Conservation (phyloP, 2,888 invertebrate species). For the Tiphia femorata region DNA sequence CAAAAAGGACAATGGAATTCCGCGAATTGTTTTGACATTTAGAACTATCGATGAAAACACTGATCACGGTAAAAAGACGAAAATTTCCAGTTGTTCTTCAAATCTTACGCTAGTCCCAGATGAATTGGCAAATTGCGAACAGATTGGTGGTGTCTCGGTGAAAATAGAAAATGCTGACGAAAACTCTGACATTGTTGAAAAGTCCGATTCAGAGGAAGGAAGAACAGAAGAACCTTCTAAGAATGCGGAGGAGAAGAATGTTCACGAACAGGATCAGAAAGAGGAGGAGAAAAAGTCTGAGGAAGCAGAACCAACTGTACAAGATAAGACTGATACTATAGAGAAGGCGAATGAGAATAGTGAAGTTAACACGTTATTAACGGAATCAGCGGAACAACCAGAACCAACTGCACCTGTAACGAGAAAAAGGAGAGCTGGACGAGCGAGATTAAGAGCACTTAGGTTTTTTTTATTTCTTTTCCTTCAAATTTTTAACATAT, state of each 20-base stretch:
- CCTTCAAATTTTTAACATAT: slow-evolving; percentile 13
- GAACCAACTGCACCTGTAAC: slow-evolving; percentile 39
- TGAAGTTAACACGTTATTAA: not conserved
- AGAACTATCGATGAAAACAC: slow-evolving; percentile 71
- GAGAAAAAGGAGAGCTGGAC: slow-evolving; percentile 54
- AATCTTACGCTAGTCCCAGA: slow-evolving; percentile 64
- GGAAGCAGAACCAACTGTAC: not conserved
- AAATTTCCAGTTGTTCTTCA: slow-evolving; percentile 64
- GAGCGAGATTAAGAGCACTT: slow-evolving; percentile 52
- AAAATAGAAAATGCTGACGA: slow-evolving; percentile 64
- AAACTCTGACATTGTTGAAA: slow-evolving; percentile 65
- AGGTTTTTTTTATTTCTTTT: slow-evolving; percentile 44
- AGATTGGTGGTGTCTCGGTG: slow-evolving; percentile 65
- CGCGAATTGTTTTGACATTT: slow-evolving; percentile 75
- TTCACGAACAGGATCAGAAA: slow-evolving; percentile 1
- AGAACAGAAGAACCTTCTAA: slow-evolving; percentile 22
- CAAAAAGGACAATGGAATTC: slow-evolving; percentile 68
- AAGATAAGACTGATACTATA: slow-evolving; percentile 24
- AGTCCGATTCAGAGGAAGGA: slow-evolving; percentile 71
- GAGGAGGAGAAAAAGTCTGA: slow-evolving; percentile 12
- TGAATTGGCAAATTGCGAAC: slow-evolving; percentile 61
- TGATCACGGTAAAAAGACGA: slow-evolving; percentile 64
- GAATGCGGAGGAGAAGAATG: slow-evolving; percentile 2
- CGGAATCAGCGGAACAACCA: slow-evolving; percentile 23
- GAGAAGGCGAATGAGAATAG: slow-evolving; percentile 26